These are phyloP conservation scores for Tinamus major DNA, from an alignment of 2,797 vertebrate species.

Conservation along the genomic window DNA sequence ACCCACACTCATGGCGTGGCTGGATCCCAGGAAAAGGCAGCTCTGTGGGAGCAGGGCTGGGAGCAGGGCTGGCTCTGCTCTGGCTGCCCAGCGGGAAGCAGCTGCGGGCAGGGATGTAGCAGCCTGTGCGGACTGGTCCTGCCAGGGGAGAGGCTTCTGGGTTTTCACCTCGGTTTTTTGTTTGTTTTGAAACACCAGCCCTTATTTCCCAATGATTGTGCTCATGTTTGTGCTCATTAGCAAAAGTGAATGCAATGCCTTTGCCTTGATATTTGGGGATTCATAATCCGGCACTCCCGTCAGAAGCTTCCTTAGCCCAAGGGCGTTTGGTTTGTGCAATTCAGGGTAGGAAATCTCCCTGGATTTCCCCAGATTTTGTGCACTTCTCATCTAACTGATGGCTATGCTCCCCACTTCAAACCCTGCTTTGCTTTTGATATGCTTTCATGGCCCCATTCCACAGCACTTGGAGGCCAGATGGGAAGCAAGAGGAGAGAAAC, in stretches of 20 bases:
- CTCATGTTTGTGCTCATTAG: constrained; percentile 32
- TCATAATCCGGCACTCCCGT: not conserved
- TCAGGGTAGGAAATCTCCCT: constrained; percentile 5
- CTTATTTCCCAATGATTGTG: constrained; percentile 22
- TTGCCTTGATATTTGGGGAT: not conserved
- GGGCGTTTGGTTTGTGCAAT: constrained; percentile 15
- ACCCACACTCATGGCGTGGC: too few relatives aligned
- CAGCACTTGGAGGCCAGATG: not conserved
- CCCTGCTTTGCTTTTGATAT: not conserved
- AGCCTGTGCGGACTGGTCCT: not conserved
- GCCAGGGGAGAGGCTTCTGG: not conserved
- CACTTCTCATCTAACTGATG: not conserved
- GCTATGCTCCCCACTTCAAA: not conserved
- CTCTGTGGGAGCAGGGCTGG: not conserved
- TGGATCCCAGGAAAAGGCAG: too few relatives aligned
- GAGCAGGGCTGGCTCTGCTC: not conserved
- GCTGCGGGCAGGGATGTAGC: not conserved
- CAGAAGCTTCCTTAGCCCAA: constrained; percentile 28
- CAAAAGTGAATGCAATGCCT: not conserved
- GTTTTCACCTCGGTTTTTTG: not conserved
- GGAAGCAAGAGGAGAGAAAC: not conserved
- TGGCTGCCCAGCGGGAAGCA: too few relatives aligned
- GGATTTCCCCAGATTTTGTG: constrained; percentile 43
- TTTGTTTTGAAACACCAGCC: constrained; percentile 47
- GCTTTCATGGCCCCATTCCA: not conserved